These are phyloP conservation scores for Heliconius melpomene DNA, from an alignment of 1,140 invertebrate species.

Conservation along the genomic window DNA sequence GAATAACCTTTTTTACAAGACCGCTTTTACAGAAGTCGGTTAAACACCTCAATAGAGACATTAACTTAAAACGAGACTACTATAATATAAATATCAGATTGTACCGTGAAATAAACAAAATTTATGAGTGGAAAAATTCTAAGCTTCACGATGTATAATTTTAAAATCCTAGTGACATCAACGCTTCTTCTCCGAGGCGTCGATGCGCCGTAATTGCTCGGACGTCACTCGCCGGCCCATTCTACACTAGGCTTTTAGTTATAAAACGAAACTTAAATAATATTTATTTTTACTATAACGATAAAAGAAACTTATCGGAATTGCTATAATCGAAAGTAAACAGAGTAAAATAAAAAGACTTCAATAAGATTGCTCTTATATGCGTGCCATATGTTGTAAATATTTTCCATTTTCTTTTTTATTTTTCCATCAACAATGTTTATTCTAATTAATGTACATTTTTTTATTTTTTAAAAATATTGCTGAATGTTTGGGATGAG, in stretches of 20 bases:
- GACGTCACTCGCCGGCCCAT: constrained; percentile 14
- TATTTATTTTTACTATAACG: neutral
- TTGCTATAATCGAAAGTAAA: neutral
- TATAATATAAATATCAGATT: neutral
- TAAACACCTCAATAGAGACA: no score
- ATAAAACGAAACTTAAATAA: neutral
- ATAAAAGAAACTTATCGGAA: neutral
- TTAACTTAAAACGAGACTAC: no score
- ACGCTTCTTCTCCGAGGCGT: constrained; percentile 16
- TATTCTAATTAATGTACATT: neutral
- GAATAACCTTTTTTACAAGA: no score
- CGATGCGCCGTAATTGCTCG: constrained; percentile 17
- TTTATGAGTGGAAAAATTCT: neutral
- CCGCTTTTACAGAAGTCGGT: no score
- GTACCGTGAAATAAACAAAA: neutral
- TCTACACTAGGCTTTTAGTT: constrained; percentile 2
- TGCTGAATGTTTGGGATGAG: no score
- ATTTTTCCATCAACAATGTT: neutral
- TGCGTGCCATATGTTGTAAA: neutral
- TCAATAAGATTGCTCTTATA: neutral
- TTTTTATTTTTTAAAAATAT: neutral
- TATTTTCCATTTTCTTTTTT: neutral
- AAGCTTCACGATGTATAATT: neutral
- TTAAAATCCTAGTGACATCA: constrained; percentile 22
- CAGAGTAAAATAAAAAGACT: neutral